Conservation (phyloP, 2,888 invertebrate genomes). For the Hecatera dysodea region DNA sequence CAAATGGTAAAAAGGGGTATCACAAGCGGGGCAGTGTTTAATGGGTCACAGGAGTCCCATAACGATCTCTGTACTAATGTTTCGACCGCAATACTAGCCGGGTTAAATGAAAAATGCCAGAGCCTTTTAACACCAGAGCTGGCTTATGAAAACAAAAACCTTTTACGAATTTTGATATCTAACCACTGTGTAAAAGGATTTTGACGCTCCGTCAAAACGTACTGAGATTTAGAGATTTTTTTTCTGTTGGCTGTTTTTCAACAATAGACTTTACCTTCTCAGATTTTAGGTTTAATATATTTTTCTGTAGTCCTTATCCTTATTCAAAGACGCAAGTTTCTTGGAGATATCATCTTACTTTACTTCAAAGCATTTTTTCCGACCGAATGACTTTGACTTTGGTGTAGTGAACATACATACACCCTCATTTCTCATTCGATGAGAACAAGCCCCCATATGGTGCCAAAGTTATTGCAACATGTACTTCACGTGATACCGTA, state of each 20-base stretch:
- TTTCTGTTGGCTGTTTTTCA: conserved; percentile 18
- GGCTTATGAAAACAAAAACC: conserved; percentile 67
- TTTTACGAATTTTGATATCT: conserved; percentile 63
- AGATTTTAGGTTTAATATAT: conserved; percentile 34
- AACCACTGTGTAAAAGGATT: conserved; percentile 61
- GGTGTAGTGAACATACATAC: conserved; percentile 41
- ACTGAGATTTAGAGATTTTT: conserved; percentile 56
- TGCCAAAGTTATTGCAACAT: conserved; percentile 46
- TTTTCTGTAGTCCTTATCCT: conserved; percentile 4
- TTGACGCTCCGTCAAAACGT: conserved; percentile 58
- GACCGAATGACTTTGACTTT: conserved; percentile 41
- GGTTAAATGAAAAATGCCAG: conserved; percentile 67
- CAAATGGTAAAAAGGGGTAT: conserved; percentile 63
- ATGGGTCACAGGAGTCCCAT: conserved; percentile 60
- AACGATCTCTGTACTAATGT: conserved; percentile 66
- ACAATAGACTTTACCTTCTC: conserved; percentile 31
- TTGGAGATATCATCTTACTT: conserved; percentile 47
- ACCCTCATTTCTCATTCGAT: conserved; percentile 51
- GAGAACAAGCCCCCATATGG: conserved; percentile 48
- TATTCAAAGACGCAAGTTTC: conserved; percentile 31
- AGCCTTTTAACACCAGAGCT: conserved; percentile 62
- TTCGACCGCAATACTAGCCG: conserved; percentile 61
- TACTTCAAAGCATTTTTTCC: conserved; percentile 47
- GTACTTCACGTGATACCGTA: conserved; percentile 45
- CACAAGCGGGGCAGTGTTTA: conserved; percentile 48